Evolutionary conservation across 2,888 invertebrate genomes (phyloP).

Genomic region (Stramonita haemastoma): DNA sequence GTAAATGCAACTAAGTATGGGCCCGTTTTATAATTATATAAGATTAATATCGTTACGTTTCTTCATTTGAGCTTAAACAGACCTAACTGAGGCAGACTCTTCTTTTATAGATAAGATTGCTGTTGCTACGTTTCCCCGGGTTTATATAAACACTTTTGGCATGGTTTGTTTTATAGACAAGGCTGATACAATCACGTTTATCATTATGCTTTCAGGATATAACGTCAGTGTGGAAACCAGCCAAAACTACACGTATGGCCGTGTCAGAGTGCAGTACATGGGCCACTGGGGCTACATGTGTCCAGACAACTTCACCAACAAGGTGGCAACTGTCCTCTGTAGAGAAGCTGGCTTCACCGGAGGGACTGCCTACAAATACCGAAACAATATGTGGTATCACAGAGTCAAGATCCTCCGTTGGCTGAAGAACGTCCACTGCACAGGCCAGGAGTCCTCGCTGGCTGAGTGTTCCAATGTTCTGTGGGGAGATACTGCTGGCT

Average conservation of each 20-base stretch:
- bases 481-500: conserved; percentile 33
- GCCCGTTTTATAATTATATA: too few species aligned
- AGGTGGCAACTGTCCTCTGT: conserved; percentile 66
- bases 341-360: conserved; percentile 60
- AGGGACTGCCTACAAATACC: conserved; percentile 56
- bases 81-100: too few species aligned
- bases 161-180: too few species aligned
- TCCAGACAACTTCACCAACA: conserved; percentile 61
- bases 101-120: too few species aligned
- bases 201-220: conserved; percentile 46
- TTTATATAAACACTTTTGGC: too few species aligned
- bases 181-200: too few species aligned
- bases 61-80: too few species aligned
- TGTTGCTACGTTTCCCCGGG: too few species aligned
- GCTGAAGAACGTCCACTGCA: conserved; percentile 78
- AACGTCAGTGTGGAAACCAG: conserved; percentile 50
- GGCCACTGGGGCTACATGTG: conserved; percentile 63
- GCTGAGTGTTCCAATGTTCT: conserved; percentile 31
- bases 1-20: too few species aligned
- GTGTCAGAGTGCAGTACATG: conserved; percentile 57
- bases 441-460: conserved; percentile 61
- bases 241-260: conserved; percentile 55
- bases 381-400: conserved; percentile 33
- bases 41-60: too few species aligned
- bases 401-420: conserved; percentile 71